A percentile compares a stretch with the other conserved stretches of the same genome.
phyloP scores from a whole-genome alignment of 2,888 invertebrate genomes.

The Macrosiphum euphorbiae region DNA sequence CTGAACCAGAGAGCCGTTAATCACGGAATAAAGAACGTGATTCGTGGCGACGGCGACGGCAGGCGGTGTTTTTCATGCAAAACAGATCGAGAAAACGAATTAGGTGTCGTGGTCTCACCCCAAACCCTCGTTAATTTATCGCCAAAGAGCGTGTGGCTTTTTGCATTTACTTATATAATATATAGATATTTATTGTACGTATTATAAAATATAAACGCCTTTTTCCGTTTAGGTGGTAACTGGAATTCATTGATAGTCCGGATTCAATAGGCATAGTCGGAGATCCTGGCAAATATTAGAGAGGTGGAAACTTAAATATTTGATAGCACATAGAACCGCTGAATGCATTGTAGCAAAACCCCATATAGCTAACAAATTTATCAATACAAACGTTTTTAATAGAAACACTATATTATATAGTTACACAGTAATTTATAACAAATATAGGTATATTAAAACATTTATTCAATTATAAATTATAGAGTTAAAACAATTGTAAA shows the following conservation, averaged over 20 bases:
- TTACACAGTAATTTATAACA: not conserved
- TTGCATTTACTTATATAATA: not conserved
- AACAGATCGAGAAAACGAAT: not conserved
- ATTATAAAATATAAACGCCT: not conserved
- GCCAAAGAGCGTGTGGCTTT: not conserved
- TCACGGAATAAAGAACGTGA: slow-evolving; percentile 9
- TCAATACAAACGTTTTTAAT: not conserved
- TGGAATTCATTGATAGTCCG: not conserved
- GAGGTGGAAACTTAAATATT: not conserved
- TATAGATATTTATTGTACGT: not conserved
- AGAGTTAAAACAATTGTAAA: too few species aligned
- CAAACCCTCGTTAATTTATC: slow-evolving; percentile 29
- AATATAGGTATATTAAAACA: not conserved
- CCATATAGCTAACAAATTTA: not conserved
- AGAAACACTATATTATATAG: not conserved
- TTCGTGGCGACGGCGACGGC: not conserved
- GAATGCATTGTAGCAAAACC: too few species aligned
- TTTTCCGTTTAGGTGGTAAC: not conserved
- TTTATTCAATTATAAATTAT: too few species aligned
- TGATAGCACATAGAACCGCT: not conserved
- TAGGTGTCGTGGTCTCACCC: not conserved
- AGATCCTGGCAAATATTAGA: not conserved
- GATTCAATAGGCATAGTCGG: not conserved
- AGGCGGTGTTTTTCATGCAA: not conserved
- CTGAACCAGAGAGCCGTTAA: not conserved